These are phyloP conservation scores for Pandion haliaetus DNA, from an alignment of 2,113 vertebrate genomes.

Conservation along the genomic window DNA sequence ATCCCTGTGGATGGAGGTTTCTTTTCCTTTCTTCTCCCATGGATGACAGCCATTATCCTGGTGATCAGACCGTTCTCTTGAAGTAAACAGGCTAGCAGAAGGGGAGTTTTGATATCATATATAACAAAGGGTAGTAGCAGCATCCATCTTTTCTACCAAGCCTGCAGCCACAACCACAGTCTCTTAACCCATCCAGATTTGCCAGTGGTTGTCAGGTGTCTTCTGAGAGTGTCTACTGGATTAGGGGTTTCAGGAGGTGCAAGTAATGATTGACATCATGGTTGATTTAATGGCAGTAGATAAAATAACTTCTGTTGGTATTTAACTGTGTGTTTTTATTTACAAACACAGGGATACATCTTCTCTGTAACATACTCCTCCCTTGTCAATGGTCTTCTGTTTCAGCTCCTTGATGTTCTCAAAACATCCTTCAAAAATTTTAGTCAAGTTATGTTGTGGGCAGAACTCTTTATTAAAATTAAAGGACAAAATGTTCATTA, in stretches of 20 bases:
- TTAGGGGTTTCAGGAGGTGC: neutral
- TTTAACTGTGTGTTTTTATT: neutral
- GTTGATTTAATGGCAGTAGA: neutral
- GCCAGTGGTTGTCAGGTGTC: neutral
- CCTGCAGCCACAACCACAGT: neutral
- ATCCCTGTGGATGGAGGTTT: neutral
- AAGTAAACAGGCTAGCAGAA: neutral
- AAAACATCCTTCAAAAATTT: neutral
- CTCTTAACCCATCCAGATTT: neutral
- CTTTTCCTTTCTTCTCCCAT: neutral
- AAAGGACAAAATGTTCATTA: neutral
- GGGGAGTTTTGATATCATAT: neutral
- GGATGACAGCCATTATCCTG: neutral
- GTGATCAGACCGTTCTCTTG: neutral
- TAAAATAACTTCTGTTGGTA: neutral
- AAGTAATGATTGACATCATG: neutral
- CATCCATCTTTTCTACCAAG: neutral
- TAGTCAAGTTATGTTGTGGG: neutral
- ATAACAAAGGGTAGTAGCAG: neutral
- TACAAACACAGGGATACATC: neutral
- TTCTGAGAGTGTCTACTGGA: neutral
- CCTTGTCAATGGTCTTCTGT: neutral
- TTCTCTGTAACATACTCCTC: neutral
- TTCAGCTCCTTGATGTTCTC: neutral
- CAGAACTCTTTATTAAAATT: neutral